Base-by-base conservation (phyloP, 1,140 invertebrate genomes). In the Lepidurus packardi region DNA sequence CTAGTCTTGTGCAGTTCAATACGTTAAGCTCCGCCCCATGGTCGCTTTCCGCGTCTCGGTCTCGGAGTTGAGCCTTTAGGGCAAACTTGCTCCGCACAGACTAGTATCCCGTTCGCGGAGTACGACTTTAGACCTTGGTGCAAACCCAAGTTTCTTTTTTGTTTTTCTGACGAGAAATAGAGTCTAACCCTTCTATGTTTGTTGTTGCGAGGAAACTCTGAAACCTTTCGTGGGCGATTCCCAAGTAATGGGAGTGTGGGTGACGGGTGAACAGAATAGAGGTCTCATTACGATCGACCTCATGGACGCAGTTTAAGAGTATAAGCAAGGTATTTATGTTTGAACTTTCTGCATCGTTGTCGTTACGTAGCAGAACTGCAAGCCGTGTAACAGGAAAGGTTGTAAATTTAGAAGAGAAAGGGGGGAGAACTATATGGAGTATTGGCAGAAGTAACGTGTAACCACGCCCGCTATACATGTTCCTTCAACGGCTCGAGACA, bases 1-100 rank as follows among this genome's bases (percentile, higher is more conserved):
- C 53, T 65, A n/a, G 53, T 65, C 53, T 65, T 65, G 53, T 65
- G 53, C n/a, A 65, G 53, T 21, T 65, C 53, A 65, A 65, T 65
- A 65, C 53, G 13, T 21, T 65, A 65, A 65, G 53, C 53, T 21
- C 53, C 53, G 21, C 53, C 53, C 53, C 53, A 3, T 65, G 53
- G 16, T 65, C 53, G 53, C n/a, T 65, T 65, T 65, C 53, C 53
- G 53, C 53, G 53, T 65, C 53, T 65, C 16, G 53, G 13, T 65
- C 53, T 16, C 53, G 53, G 53, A 65, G 53, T 65, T 65, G 53
- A 65, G 53, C 53, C 53, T 65, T 65, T 21, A 65, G 53, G 21
- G 53, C 53, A 16, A 65, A 21, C 21, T 65, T 34, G 34, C 53
- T n/a, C 53, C 16, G 45, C 16, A 65, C 6, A 65, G 53, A 65